phyloP scores from a whole-genome alignment of 2,113 vertebrate genomes.

The Geococcyx californianus region DNA sequence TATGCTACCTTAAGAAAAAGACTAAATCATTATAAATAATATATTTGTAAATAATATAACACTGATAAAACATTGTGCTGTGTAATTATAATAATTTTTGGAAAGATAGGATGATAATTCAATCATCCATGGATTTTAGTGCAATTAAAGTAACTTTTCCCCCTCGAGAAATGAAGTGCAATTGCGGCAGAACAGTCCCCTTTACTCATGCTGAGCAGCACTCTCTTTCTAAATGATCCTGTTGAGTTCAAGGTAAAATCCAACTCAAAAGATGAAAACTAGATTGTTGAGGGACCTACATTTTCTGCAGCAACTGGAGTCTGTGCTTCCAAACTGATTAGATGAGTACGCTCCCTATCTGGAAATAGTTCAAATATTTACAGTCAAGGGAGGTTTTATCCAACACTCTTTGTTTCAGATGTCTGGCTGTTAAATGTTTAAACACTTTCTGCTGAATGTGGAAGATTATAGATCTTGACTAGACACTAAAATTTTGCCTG shows the following conservation, averaged over 20 bases:
- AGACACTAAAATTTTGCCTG: not conserved
- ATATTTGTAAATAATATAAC: not conserved
- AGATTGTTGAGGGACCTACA: not conserved
- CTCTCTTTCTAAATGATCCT: not conserved
- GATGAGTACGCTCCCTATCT: not conserved
- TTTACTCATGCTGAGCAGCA: not conserved
- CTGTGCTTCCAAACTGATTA: not conserved
- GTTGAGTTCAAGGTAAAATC: not conserved
- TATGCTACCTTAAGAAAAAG: not conserved
- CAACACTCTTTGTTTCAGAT: constrained; percentile 11
- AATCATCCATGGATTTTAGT: not conserved
- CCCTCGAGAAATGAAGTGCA: not conserved
- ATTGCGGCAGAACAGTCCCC: not conserved
- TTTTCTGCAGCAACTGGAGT: not conserved
- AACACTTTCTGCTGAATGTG: not conserved
- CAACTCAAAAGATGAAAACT: not conserved
- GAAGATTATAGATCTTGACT: not conserved
- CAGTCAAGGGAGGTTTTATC: not conserved
- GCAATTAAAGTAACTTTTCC: not conserved
- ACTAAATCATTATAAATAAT: not conserved
- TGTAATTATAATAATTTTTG: not conserved
- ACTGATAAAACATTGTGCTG: not conserved
- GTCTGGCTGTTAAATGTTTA: not conserved
- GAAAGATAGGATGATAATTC: not conserved
- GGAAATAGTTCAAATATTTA: constrained; percentile 8